Conservation (phyloP, 2,888 invertebrate species). For the Alsophila aescularia region DNA sequence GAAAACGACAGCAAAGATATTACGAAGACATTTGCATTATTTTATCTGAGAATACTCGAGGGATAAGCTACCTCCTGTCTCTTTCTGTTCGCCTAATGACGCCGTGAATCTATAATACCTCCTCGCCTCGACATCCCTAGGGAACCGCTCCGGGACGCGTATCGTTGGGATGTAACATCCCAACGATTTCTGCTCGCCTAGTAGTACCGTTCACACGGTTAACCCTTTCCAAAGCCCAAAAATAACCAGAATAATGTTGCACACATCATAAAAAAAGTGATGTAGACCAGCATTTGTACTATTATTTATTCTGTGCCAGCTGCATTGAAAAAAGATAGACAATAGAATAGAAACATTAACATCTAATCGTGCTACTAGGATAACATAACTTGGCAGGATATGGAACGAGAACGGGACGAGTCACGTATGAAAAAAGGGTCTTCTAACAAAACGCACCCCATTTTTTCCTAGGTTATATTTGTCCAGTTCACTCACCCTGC, state of each 20-base stretch:
- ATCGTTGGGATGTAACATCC: conserved; percentile 28
- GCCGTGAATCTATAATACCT: conserved; percentile 64
- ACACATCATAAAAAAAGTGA: too few relatives aligned
- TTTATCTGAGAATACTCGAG: conserved; percentile 19
- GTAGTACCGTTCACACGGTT: conserved; percentile 52
- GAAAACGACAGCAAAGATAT: conserved; percentile 2
- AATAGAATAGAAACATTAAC: conserved; percentile 38
- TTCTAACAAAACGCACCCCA: conserved; percentile 46
- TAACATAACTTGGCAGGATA: conserved; percentile 52
- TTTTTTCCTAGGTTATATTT: conserved; percentile 21
- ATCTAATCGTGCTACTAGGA: conserved; percentile 62
- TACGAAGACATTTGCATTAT: conserved; percentile 13
- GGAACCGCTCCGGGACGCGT: conserved; percentile 39
- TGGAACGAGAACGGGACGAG: conserved; percentile 46
- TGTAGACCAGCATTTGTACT: too few relatives aligned
- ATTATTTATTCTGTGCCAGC: too few relatives aligned
- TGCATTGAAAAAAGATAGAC: conserved; percentile 27
- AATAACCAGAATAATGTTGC: neutral
- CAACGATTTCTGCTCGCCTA: conserved; percentile 50
- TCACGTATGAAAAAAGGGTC: conserved; percentile 49
- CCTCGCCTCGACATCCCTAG: conserved; percentile 44
- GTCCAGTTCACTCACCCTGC: conserved; percentile 15
- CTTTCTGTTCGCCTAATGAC: conserved; percentile 58
- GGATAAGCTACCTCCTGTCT: conserved; percentile 40
- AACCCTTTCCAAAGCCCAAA: conserved; percentile 47